These are phyloP conservation scores for Takifugu bimaculatus DNA, from an alignment of 2,113 vertebrate species.

Conservation along the genomic window DNA sequence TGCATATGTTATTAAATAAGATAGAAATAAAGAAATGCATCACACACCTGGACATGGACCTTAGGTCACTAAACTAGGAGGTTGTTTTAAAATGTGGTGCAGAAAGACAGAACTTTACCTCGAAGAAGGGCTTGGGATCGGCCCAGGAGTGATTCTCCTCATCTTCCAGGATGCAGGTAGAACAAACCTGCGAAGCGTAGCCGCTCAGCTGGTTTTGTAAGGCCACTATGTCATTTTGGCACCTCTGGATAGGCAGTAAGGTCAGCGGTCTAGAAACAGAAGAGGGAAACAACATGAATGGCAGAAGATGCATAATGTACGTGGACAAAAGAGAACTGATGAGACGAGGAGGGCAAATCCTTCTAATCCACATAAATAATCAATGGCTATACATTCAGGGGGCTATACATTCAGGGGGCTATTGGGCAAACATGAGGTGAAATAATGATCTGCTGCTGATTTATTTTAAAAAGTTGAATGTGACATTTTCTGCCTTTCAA, in stretches of 20 bases:
- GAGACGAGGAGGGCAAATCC: neutral
- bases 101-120: constrained; percentile 68
- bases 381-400: constrained; percentile 13
- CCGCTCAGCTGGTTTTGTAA: constrained; percentile 83
- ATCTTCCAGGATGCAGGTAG: constrained; percentile 89
- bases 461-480: constrained; percentile 42
- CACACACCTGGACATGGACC: too few relatives aligned
- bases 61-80: too few relatives aligned
- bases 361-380: constrained; percentile 21
- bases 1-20: too few relatives aligned
- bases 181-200: constrained; percentile 87
- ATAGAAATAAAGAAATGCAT: too few relatives aligned
- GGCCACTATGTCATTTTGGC: constrained; percentile 79
- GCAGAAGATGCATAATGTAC: constrained; percentile 9
- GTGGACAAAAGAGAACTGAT: constrained; percentile 4
- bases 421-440: constrained; percentile 22
- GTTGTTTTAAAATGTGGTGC: too few relatives aligned
- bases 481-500: constrained; percentile 53
- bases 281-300: constrained; percentile 60
- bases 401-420: constrained; percentile 12
- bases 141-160: constrained; percentile 92
- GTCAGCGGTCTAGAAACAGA: constrained; percentile 79
- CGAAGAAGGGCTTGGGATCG: constrained; percentile 91
- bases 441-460: constrained; percentile 37
- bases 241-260: constrained; percentile 82